Percentiles rank a stretch among this genome's conserved stretches.
Evolutionary conservation across 23 tunicate species (phyloP).

Genomic region (Trididemnum miniatum): DNA sequence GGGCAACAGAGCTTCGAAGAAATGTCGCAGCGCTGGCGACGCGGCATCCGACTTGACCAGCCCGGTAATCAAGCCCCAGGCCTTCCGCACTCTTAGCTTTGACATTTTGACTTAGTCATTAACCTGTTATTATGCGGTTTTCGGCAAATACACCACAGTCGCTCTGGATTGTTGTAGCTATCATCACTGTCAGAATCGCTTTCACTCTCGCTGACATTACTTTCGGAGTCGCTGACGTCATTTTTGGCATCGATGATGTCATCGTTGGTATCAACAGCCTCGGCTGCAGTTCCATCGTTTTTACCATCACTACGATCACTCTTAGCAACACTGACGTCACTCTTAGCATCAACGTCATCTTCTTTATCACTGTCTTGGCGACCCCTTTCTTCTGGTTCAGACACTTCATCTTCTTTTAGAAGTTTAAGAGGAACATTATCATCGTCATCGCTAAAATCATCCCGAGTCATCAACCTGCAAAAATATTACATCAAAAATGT

Average conservation of each 20-base stretch:
- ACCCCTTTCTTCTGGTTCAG: background rate
- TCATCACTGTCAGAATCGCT: conserved; percentile 60
- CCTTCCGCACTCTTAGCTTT: too few relatives aligned
- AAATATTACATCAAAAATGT: too few relatives aligned
- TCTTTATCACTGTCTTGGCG: background rate
- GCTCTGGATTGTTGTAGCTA: conserved; percentile 69
- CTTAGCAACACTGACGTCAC: background rate
- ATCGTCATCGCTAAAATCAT: conserved; percentile 48
- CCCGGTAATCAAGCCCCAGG: too few relatives aligned
- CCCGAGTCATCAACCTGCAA: conserved; percentile 14
- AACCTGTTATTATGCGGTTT: conserved; percentile 78
- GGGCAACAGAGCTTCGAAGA: too few relatives aligned
- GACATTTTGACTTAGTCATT: too few relatives aligned
- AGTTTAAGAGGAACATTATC: conserved; percentile 46
- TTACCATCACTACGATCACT: background rate
- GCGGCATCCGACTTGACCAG: too few relatives aligned
- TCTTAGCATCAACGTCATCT: background rate
- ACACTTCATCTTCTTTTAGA: conserved; percentile 3
- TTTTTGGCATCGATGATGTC: conserved; percentile 12
- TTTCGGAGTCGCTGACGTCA: conserved; percentile 32
- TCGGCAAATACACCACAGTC: conserved; percentile 79
- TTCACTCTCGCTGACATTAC: conserved; percentile 37
- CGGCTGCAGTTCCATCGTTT: background rate
- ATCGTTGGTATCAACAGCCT: conserved; percentile 3
- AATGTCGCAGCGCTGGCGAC: too few relatives aligned